Percentiles rank a stretch among this genome's conserved stretches.
Evolutionary conservation across 2,113 vertebrate genomes (phyloP).

Genomic region (Pedetes capensis): DNA sequence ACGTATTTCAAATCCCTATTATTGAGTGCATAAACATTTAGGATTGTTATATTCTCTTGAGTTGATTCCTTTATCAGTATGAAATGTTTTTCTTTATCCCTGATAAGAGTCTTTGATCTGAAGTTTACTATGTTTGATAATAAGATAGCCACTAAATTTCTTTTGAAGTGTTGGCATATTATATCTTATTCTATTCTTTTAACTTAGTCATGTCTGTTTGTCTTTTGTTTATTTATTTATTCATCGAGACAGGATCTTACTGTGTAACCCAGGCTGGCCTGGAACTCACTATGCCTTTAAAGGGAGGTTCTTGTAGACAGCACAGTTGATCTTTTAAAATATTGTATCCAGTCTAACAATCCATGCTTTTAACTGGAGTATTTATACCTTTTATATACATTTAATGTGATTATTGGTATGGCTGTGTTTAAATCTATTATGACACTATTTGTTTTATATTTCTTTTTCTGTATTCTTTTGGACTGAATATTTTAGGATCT

Average conservation of each 20-base stretch:
- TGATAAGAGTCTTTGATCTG: slow-evolving; percentile 20
- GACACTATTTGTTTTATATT: neutral
- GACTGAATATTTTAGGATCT: neutral
- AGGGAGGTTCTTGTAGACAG: neutral
- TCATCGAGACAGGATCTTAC: too few species aligned
- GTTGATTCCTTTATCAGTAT: neutral
- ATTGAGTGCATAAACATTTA: neutral
- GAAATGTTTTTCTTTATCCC: slow-evolving; percentile 18
- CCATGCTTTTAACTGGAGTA: neutral
- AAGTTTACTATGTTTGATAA: slow-evolving; percentile 3
- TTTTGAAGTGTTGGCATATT: neutral
- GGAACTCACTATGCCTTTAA: too few species aligned
- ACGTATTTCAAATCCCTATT: neutral
- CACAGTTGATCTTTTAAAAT: neutral
- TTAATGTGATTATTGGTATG: slow-evolving; percentile 21
- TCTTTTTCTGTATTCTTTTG: neutral
- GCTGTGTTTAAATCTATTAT: slow-evolving; percentile 1
- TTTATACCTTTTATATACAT: slow-evolving; percentile 16
- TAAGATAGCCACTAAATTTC: neutral
- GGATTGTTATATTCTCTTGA: neutral
- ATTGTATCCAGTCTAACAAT: slow-evolving; percentile 10
- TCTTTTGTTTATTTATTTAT: too few species aligned
- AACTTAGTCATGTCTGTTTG: neutral
- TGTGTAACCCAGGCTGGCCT: too few species aligned
- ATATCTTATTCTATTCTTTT: neutral